phyloP scores from a whole-genome alignment of 2,797 vertebrate genomes.

The Amphiprion clarkii region DNA sequence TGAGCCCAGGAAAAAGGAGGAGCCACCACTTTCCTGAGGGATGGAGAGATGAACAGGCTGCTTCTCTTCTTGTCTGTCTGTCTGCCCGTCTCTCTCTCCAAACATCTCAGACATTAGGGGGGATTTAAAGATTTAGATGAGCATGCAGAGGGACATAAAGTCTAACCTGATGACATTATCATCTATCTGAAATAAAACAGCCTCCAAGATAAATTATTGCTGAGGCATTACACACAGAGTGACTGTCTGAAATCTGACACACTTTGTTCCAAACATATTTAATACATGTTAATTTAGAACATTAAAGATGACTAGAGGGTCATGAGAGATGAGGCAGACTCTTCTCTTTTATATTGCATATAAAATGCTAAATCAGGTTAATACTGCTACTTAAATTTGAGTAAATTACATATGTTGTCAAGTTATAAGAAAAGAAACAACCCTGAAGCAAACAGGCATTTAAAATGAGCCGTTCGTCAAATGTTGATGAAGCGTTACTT shows the following conservation, averaged over 20 bases:
- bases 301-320: not conserved
- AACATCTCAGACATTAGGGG: constrained; percentile 35
- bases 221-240: not conserved
- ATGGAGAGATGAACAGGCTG: constrained; percentile 6
- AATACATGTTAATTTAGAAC: not conserved
- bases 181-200: constrained; percentile 20
- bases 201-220: constrained; percentile 8
- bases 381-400: too few relatives aligned
- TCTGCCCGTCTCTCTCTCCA: constrained; percentile 8
- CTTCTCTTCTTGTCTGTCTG: constrained; percentile 14
- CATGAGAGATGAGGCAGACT: not conserved
- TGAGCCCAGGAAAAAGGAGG: constrained; percentile 60
- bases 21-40: constrained; percentile 44
- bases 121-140: constrained; percentile 34
- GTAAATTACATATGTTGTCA: too few relatives aligned
- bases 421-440: too few relatives aligned
- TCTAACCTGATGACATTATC: constrained; percentile 31
- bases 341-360: too few relatives aligned
- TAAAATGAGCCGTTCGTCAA: too few relatives aligned
- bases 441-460: too few relatives aligned
- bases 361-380: too few relatives aligned
- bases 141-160: constrained; percentile 24
- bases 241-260: not conserved
- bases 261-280: not conserved
- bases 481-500: too few relatives aligned